Percentiles rank a stretch among this genome's conserved stretches.
These are phyloP conservation scores for Verasper variegatus DNA, from an alignment of 2,113 vertebrate species.

Conservation along the genomic window DNA sequence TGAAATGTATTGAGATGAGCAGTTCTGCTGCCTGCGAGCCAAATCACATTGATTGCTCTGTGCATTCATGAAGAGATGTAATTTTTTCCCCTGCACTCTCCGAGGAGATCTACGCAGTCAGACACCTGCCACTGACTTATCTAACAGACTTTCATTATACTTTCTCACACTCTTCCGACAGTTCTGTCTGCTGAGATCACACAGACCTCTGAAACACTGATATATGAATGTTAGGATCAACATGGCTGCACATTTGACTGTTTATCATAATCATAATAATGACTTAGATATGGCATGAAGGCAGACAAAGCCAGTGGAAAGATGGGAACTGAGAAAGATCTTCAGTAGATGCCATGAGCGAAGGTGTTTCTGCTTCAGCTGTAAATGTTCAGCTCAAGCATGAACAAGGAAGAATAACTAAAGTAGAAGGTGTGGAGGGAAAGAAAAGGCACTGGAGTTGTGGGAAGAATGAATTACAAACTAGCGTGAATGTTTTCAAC, in stretches of 20 bases:
- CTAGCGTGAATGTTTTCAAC: too few relatives aligned
- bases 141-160: conserved; percentile 36
- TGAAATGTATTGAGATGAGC: conserved; percentile 80
- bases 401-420: not conserved
- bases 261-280: conserved; percentile 7
- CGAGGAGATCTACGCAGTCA: conserved; percentile 46
- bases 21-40: conserved; percentile 57
- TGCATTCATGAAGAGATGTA: conserved; percentile 59
- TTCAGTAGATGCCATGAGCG: not conserved
- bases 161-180: conserved; percentile 9
- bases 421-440: not conserved
- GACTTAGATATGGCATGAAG: conserved; percentile 3
- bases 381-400: not conserved
- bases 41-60: conserved; percentile 72
- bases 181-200: conserved; percentile 12
- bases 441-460: not conserved
- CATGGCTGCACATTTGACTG: not conserved
- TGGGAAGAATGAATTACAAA: too few relatives aligned
- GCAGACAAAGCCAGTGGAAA: not conserved
- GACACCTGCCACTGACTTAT: conserved; percentile 51
- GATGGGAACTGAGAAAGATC: not conserved
- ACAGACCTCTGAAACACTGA: not conserved
- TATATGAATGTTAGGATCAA: conserved; percentile 2
- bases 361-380: not conserved
- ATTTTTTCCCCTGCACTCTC: conserved; percentile 28